A percentile compares a stretch with the other conserved stretches of the same genome.
Conservation (phyloP, 2,797 vertebrate genomes). For the Sebastiscus tertius region DNA sequence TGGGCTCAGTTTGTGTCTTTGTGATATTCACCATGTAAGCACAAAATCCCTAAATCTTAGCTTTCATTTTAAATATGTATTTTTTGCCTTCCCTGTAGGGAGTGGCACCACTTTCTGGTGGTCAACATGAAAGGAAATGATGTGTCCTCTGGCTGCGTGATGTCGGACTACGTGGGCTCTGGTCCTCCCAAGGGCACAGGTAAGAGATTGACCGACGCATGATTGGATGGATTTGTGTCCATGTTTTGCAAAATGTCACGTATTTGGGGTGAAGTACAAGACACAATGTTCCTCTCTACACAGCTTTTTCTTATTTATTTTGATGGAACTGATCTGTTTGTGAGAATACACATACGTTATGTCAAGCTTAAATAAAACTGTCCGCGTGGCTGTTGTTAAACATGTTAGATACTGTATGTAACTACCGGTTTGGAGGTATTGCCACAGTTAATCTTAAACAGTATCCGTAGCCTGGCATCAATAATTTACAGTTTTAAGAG, state of each 20-base stretch:
- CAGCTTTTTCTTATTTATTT: too few species aligned
- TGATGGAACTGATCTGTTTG: not conserved
- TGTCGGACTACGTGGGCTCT: slow-evolving; percentile 95
- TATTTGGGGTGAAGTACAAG: not conserved
- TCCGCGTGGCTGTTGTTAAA: not conserved
- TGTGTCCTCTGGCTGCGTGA: slow-evolving; percentile 86
- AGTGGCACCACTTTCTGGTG: slow-evolving; percentile 98
- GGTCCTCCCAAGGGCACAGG: slow-evolving; percentile 95
- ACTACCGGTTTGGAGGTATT: not conserved
- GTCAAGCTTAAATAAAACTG: not conserved
- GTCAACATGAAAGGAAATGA: slow-evolving; percentile 96
- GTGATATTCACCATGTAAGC: not conserved
- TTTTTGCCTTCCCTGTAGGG: slow-evolving; percentile 76
- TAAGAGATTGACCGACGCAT: slow-evolving; percentile 50
- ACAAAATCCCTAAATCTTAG: not conserved
- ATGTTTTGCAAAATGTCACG: not conserved
- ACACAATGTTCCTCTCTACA: not conserved
- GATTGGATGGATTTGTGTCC: not conserved
- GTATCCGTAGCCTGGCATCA: not conserved
- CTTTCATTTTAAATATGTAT: not conserved
- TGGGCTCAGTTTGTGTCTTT: too few species aligned
- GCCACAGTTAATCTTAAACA: not conserved
- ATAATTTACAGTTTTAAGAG: not conserved
- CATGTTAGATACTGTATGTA: not conserved
- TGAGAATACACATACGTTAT: not conserved